Evolutionary conservation across 2,797 vertebrate genomes (phyloP).

Genomic region (Alcedo atthis): DNA sequence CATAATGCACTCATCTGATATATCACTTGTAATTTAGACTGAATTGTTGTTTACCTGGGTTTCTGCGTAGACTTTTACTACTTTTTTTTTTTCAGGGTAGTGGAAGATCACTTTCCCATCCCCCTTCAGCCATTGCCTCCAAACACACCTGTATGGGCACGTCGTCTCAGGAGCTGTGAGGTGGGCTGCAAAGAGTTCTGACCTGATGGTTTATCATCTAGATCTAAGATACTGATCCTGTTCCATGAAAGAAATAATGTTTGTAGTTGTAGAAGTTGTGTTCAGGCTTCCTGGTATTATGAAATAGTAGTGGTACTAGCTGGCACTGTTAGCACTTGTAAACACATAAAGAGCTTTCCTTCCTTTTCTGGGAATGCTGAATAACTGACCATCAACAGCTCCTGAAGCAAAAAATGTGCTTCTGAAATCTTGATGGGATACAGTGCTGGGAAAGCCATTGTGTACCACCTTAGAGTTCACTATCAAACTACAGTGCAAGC

Average conservation of each 20-base stretch:
- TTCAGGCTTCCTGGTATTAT: not conserved
- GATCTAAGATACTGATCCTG: not conserved
- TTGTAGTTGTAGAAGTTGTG: not conserved
- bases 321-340: not conserved
- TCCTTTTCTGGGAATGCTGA: not conserved
- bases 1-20: not conserved
- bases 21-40: not conserved
- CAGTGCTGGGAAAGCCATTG: not conserved
- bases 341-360: not conserved
- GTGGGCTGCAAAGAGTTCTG: constrained; percentile 67
- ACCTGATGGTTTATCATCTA: not conserved
- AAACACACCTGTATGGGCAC: constrained; percentile 82
- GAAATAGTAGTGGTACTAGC: not conserved
- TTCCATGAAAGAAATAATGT: not conserved
- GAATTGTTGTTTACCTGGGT: not conserved
- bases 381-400: not conserved
- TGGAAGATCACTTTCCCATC: constrained; percentile 74
- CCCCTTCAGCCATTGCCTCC: constrained; percentile 78
- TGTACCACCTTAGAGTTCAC: not conserved
- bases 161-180: constrained; percentile 82
- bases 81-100: constrained; percentile 43
- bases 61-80: not conserved
- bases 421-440: not conserved
- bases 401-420: not conserved
- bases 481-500: not conserved